Evolutionary conservation across 2,797 vertebrate species (phyloP).

Genomic region (Mormyrops attenuatus): DNA sequence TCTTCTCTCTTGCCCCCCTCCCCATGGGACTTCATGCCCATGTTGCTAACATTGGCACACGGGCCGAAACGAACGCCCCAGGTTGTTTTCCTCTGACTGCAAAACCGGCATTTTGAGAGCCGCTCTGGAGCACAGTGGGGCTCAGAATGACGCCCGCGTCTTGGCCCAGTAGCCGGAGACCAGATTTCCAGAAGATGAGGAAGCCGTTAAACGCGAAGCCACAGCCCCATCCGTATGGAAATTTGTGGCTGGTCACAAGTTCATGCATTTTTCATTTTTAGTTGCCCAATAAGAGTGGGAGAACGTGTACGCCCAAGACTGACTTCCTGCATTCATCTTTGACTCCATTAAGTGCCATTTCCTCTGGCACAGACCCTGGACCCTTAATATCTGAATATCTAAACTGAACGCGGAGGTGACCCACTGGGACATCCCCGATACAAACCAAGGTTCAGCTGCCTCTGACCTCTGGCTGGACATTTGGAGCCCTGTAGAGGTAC

Average conservation of each 20-base stretch:
- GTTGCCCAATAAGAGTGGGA: neutral
- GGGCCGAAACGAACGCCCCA: neutral
- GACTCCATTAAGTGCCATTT: neutral
- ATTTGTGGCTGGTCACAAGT: neutral
- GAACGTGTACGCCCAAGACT: neutral
- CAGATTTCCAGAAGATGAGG: neutral
- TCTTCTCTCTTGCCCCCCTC: neutral
- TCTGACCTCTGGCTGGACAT: neutral
- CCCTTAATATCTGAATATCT: neutral
- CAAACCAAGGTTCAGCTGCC: neutral
- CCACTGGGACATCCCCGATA: neutral
- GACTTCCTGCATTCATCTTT: neutral
- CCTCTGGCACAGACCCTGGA: neutral
- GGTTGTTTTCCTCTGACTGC: neutral
- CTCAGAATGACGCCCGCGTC: neutral
- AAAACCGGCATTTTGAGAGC: neutral
- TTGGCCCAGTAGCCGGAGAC: neutral
- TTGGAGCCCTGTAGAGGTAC: neutral
- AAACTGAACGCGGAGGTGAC: neutral
- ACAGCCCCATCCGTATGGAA: neutral
- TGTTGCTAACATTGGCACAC: neutral
- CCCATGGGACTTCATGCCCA: neutral
- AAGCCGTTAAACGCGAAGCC: neutral
- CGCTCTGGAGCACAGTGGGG: neutral
- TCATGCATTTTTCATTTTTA: neutral